Percentiles rank a stretch among this genome's conserved stretches.
These are phyloP conservation scores for Gymnogyps californianus DNA, from an alignment of 2,113 vertebrate genomes.

Conservation along the genomic window DNA sequence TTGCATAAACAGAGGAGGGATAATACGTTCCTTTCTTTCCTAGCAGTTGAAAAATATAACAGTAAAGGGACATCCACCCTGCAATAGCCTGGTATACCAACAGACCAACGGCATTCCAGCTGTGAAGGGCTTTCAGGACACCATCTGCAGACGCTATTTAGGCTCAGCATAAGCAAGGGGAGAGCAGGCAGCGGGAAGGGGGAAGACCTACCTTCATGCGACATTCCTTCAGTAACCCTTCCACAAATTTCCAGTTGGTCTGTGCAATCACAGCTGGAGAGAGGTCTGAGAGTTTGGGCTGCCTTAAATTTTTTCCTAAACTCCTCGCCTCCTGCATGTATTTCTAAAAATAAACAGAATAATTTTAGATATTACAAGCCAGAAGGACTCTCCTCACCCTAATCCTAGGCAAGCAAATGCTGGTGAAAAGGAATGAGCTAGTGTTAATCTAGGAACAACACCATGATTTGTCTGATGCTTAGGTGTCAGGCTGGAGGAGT, in stretches of 20 bases:
- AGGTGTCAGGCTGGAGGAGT: not conserved
- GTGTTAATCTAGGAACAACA: not conserved
- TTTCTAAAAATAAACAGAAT: conserved; percentile 78
- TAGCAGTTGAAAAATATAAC: not conserved
- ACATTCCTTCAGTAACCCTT: conserved; percentile 93
- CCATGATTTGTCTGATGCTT: not conserved
- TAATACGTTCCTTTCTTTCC: not conserved
- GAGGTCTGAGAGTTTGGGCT: conserved; percentile 90
- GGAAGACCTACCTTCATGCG: conserved; percentile 86
- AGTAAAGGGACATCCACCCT: not conserved
- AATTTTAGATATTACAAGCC: conserved; percentile 28
- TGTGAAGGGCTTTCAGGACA: not conserved
- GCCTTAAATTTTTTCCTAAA: conserved; percentile 87
- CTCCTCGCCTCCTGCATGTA: conserved; percentile 85
- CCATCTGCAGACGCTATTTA: not conserved
- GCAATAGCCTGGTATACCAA: not conserved
- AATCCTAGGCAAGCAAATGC: conserved; percentile 26
- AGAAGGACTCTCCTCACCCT: not conserved
- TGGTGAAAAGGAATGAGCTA: not conserved
- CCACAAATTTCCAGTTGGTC: conserved; percentile 94
- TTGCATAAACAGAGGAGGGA: not conserved
- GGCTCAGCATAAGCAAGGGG: not conserved
- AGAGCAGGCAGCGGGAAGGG: not conserved
- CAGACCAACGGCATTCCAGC: not conserved
- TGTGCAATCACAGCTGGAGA: conserved; percentile 90